Evolutionary conservation across 2,888 invertebrate genomes (phyloP), one percentile per base, ranked within the genome.

Genomic region (Tetanocera ferruginea): DNA sequence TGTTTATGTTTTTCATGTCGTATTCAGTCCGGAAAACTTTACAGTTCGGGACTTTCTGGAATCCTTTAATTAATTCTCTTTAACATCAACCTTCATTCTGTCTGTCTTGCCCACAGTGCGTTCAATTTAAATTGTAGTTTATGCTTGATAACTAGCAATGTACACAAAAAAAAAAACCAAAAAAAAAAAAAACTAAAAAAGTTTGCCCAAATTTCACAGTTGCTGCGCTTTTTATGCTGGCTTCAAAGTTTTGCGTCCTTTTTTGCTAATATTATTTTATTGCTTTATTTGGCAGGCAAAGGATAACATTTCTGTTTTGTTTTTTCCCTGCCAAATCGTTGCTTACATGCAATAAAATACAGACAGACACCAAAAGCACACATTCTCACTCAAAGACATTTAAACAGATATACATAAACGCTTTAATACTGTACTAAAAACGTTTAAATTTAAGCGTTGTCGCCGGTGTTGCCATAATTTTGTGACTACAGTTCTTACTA

Each of bases 381-480:
- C 25, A 60, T 57, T 69, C 31, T 23, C 76, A 43, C 66, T 31
- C 37, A 37, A 25, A 69, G 6, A 69, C 43, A 60, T 11, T 37
- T 9, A 60, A 55, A 74, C 17, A 25, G 8, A 49, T 9, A 34
- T n/a, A 62, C 71, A 55, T 28, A 52, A 43, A 49, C n/a, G 73
- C 60, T 62, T 73, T 57, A 60, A 73, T 73, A 25, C n/a, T 17
- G 49, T 43, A 60, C 57, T 60, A 34, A 72, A 57, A 74, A 75
- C 34, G 66, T 55, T 72, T 34, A 73, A 77, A 67, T 72, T 77
- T 76, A 85, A 85, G 83, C 85, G 82, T 79, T 80, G 86, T 83
- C 85, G 86, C 84, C 85, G 82, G 82, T 83, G 83, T 80, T 77
- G 79, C 81, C 84, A 84, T 83, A 82, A 83, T 81, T 83, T 84